A percentile compares a stretch with the other conserved stretches of the same genome.
phyloP scores from a whole-genome alignment of 2,888 invertebrate genomes.

The Pherbina coryleti region DNA sequence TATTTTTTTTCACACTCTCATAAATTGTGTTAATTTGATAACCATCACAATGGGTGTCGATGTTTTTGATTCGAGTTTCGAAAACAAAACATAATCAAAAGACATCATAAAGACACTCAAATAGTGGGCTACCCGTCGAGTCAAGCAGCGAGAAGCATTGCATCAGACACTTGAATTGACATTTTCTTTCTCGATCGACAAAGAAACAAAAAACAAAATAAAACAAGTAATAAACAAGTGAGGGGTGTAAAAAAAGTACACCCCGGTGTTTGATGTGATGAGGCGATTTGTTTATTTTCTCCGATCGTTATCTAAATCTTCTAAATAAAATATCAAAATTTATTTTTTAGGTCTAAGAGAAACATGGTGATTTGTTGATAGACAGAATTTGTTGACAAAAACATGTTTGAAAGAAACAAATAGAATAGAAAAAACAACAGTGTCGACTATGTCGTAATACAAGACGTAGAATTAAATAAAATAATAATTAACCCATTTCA shows the following conservation, averaged over 20 bases:
- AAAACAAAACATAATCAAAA: not conserved
- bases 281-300: too few species aligned
- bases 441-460: too few species aligned
- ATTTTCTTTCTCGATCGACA: not conserved
- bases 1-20: constrained; percentile 48
- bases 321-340: too few species aligned
- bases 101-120: not conserved
- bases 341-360: too few species aligned
- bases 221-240: not conserved
- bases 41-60: constrained; percentile 49
- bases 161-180: not conserved
- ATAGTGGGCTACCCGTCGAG: not conserved
- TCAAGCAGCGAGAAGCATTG: not conserved
- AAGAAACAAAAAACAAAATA: not conserved
- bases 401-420: too few species aligned
- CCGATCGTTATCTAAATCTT: too few species aligned
- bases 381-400: too few species aligned
- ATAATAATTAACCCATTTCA: too few species aligned
- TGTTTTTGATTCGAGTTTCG: not conserved
- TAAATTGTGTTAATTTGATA: constrained; percentile 63
- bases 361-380: too few species aligned
- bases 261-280: not conserved
- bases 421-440: too few species aligned
- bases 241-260: not conserved
- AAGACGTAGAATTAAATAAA: too few species aligned